Percentiles rank a stretch among this genome's conserved stretches.
Conservation (phyloP, 2,888 invertebrate genomes). For the Chrysolina haemoptera region DNA sequence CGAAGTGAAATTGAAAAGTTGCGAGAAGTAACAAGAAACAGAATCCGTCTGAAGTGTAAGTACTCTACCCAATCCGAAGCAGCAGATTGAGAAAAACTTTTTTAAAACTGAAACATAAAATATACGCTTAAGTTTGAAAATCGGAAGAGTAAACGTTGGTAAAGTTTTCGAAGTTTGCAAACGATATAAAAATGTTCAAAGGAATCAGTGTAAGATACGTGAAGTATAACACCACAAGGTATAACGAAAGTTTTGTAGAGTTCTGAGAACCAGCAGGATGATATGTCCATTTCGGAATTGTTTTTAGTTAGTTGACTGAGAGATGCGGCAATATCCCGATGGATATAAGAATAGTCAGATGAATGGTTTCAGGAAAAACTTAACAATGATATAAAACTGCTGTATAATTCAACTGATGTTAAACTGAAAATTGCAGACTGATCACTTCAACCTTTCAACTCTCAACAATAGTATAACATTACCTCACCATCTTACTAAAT, state of each 20-base stretch:
- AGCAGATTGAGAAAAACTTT: slow-evolving; percentile 51
- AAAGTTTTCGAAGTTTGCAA: slow-evolving; percentile 28
- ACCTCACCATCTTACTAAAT: no score
- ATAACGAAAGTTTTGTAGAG: background rate
- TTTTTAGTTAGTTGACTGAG: background rate
- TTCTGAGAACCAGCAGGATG: background rate
- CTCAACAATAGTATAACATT: no score
- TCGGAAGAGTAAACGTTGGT: slow-evolving; percentile 37
- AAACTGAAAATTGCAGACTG: no score
- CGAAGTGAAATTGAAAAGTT: slow-evolving; percentile 49
- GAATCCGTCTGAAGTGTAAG: slow-evolving; percentile 46
- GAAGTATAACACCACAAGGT: slow-evolving; percentile 5
- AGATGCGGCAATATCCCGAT: no score
- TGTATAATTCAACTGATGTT: no score
- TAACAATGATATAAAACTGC: no score
- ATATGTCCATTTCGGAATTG: background rate
- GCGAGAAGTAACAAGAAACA: slow-evolving; percentile 45
- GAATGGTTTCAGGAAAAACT: no score
- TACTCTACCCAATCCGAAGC: slow-evolving; percentile 47
- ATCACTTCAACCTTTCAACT: no score
- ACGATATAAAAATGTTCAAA: slow-evolving; percentile 16
- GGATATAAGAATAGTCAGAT: no score
- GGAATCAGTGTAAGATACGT: slow-evolving; percentile 9
- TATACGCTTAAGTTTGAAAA: slow-evolving; percentile 50
- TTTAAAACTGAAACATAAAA: slow-evolving; percentile 48